Evolutionary conservation across 2,797 vertebrate genomes (phyloP).

Genomic region (Monodelphis domestica): DNA sequence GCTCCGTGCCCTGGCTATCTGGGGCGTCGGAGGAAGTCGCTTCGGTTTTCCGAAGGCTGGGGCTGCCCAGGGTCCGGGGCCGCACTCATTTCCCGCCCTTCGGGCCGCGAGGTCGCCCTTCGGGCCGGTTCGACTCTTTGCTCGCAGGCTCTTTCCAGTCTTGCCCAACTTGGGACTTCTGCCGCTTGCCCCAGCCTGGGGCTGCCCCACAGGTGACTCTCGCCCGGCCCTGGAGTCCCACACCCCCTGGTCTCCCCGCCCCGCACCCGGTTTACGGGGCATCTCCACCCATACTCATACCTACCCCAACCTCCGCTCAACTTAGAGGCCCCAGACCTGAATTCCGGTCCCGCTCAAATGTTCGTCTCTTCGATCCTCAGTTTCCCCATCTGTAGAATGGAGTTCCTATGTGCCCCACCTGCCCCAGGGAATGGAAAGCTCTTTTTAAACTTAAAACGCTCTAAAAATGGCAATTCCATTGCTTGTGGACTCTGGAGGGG

Average conservation of each 20-base stretch:
- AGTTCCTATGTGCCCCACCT: not conserved
- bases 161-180: conserved; percentile 80
- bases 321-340: not conserved
- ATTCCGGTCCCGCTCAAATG: not conserved
- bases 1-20: not conserved
- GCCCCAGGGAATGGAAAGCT: not conserved
- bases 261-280: not conserved
- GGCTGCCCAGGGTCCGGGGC: not conserved
- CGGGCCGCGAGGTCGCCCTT: not conserved
- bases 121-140: not conserved
- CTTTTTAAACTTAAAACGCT: not conserved
- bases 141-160: conserved; percentile 65
- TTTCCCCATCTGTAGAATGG: not conserved
- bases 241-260: not conserved
- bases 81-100: not conserved
- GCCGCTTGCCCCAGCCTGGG: conserved; percentile 23
- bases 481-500: too few relatives aligned
- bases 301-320: not conserved
- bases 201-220: not conserved
- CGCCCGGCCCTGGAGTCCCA: fast-evolving
- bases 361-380: not conserved
- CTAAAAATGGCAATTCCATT: not conserved
- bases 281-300: not conserved
- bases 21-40: not conserved
- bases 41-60: not conserved